phyloP scores from a whole-genome alignment of 2,113 vertebrate genomes.

The Piliocolobus tephrosceles region DNA sequence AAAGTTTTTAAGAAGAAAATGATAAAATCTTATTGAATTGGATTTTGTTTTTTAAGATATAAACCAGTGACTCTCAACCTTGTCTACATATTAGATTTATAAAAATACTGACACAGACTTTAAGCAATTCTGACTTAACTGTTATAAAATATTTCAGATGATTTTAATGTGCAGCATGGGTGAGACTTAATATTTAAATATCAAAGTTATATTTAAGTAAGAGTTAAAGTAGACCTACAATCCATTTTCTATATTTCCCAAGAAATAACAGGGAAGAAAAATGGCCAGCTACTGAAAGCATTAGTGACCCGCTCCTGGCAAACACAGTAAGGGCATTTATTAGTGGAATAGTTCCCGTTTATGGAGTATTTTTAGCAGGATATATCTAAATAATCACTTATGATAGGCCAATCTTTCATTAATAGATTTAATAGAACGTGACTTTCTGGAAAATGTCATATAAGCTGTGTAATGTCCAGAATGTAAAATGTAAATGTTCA shows the following conservation, averaged over 20 bases:
- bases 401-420: not conserved
- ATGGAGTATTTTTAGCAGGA: not conserved
- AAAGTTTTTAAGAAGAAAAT: constrained; percentile 1
- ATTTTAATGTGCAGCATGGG: not conserved
- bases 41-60: not conserved
- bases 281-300: not conserved
- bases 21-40: not conserved
- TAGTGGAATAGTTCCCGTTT: not conserved
- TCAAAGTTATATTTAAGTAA: not conserved
- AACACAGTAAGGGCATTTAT: not conserved
- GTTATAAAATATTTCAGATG: not conserved
- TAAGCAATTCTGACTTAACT: not conserved
- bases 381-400: not conserved
- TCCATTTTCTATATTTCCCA: not conserved
- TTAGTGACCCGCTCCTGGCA: not conserved
- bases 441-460: not conserved
- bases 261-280: not conserved
- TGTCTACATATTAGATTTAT: not conserved
- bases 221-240: not conserved
- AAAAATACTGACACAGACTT: not conserved
- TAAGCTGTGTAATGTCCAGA: not conserved
- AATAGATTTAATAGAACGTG: not conserved
- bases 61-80: not conserved
- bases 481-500: not conserved
- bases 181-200: not conserved